Percentiles rank a stretch among this genome's conserved stretches.
Conservation (phyloP, 2,888 invertebrate species). For the Ashinkailepas kermadecensis region DNA sequence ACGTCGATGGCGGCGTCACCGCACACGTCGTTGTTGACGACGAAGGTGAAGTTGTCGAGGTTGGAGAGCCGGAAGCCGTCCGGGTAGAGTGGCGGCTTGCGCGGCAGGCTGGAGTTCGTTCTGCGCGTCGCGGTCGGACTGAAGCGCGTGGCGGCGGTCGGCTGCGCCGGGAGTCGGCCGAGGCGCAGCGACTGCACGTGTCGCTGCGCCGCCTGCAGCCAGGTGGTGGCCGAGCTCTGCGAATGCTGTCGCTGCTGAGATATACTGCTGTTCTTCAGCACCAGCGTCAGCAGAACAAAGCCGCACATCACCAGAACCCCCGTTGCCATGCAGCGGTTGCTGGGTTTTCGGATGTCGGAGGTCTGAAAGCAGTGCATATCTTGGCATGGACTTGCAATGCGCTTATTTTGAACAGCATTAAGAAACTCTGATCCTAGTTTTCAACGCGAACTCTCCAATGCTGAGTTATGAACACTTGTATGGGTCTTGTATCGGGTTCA, state of each 20-base stretch:
- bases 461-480: no score
- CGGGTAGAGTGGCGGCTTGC: slow-evolving; percentile 7
- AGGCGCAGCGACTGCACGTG: not conserved
- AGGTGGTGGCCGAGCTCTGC: not conserved
- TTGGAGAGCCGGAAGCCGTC: not conserved
- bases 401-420: no score
- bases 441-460: no score
- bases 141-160: not conserved
- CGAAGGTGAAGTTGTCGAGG: slow-evolving; percentile 20
- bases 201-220: not conserved
- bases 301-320: not conserved
- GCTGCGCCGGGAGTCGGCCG: not conserved
- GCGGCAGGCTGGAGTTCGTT: no score
- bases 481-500: no score
- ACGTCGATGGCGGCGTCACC: slow-evolving; percentile 6
- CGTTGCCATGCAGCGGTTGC: not conserved
- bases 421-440: no score
- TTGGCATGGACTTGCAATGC: not conserved
- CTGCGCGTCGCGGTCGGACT: not conserved
- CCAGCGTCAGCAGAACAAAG: not conserved
- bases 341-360: not conserved
- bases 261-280: not conserved
- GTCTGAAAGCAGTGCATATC: not conserved
- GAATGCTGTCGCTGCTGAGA: not conserved
- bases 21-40: slow-evolving; percentile 27